These are phyloP conservation scores for Ceratotherium simum DNA, from an alignment of 2,113 vertebrate genomes.

Conservation along the genomic window DNA sequence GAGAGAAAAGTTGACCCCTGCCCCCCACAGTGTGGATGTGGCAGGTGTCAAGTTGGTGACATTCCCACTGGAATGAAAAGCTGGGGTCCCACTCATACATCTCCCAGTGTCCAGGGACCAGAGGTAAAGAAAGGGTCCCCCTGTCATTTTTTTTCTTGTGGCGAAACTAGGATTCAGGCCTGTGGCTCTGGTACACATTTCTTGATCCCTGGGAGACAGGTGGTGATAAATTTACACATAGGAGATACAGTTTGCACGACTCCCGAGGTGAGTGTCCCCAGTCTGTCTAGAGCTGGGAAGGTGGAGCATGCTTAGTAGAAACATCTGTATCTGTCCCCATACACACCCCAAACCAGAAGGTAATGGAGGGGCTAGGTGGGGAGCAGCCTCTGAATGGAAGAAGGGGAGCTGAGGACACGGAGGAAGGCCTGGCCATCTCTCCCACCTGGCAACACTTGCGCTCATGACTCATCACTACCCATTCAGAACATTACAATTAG, in stretches of 20 bases:
- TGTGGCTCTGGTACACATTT: neutral
- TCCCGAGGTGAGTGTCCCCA: neutral
- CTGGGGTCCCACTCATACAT: neutral
- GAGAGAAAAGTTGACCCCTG: neutral
- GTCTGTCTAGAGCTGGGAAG: neutral
- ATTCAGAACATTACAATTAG: neutral
- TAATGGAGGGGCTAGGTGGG: too few relatives aligned
- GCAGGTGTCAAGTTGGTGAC: neutral
- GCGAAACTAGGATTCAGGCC: neutral
- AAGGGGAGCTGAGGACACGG: neutral
- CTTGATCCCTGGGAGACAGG: neutral
- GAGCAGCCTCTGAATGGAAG: neutral
- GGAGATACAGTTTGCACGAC: neutral
- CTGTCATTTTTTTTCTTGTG: neutral
- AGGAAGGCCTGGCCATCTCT: neutral
- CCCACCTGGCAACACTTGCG: neutral
- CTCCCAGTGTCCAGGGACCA: neutral
- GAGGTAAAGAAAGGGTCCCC: neutral
- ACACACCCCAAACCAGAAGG: neutral
- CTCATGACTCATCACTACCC: neutral
- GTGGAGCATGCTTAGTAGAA: neutral
- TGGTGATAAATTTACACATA: neutral
- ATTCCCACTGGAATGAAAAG: neutral
- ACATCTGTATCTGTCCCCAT: fast-evolving
- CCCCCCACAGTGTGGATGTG: too few relatives aligned